Evolutionary conservation across 2,113 vertebrate genomes (phyloP), one percentile per base, ranked within the genome.

Genomic region (Planiliza haematocheilus): DNA sequence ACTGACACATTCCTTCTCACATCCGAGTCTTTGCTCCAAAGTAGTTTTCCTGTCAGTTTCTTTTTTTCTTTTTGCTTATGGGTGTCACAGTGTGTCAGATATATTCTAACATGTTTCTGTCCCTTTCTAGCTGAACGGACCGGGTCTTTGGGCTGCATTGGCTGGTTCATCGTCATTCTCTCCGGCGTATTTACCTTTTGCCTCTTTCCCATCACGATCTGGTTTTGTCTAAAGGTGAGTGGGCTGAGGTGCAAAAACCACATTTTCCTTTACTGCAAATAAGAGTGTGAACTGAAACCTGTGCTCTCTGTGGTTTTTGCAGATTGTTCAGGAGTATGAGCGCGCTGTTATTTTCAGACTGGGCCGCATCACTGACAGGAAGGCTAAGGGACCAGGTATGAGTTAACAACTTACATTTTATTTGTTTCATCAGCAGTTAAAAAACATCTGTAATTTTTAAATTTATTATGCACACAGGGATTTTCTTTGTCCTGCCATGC

Each of bases 401-500:
- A 43, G 51, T 10, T 8, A 8, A 46, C n/a, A n/a, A n/a, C n/a
- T n/a, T n/a, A n/a, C n/a, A n/a, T n/a, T n/a, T n/a, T n/a, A n/a
- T n/a, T 7, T 17, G 41, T 21, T 20, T 16, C 0, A 10, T 3
- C 10, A 17, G 17, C 11, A 18, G 21, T 21, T 11, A 8, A 52
- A 60, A n/a, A 4, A 43, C 38, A 51, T 18, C 37, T 30, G 5
- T 18, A 7, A 7, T 11, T 30, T 30, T 30, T 2, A 30, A 5
- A 30, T 17, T 14, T n/a, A 1, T 37, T 64, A 45, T 57, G 2
- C 70, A 21, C 3, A n/a, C 90, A 99, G 98, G 98, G 16, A 92
- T 99, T 69, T 98, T 99, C 88, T 98, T 99, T 1, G 10, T 99
- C 57, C 82, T 99, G 83, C 98, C 97, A 0, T 99, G 97, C 90